Percentiles rank a stretch among this genome's conserved stretches.
Evolutionary conservation across 2,888 invertebrate species (phyloP).

Genomic region (Trissolcus japonicus): DNA sequence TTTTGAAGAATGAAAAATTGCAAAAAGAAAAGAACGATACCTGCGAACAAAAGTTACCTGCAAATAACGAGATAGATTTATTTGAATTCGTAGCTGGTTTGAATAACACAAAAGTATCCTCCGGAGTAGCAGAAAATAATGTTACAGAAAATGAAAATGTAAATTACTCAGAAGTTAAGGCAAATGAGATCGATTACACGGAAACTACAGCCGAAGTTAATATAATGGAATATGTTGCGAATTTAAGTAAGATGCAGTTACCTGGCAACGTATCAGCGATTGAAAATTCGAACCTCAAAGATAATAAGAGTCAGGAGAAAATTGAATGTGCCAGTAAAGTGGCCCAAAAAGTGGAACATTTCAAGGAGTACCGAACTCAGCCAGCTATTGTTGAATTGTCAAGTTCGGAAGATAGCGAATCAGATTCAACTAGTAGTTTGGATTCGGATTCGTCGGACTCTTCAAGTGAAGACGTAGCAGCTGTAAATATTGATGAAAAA

Average conservation of each 20-base stretch:
- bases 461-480: conserved; percentile 11
- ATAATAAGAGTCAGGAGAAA: background rate
- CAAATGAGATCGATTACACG: background rate
- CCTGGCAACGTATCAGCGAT: conserved; percentile 9
- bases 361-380: conserved; percentile 38
- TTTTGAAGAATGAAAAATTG: background rate
- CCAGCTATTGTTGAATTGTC: conserved; percentile 24
- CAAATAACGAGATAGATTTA: background rate
- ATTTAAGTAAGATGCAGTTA: conserved; percentile 21
- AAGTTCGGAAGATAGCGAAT: conserved; percentile 60
- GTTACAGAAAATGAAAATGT: background rate
- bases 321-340: background rate
- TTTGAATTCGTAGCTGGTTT: background rate
- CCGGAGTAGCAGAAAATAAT: background rate
- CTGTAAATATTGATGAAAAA: conserved; percentile 33
- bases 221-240: conserved; percentile 28
- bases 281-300: conserved; percentile 14
- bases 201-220: conserved; percentile 11
- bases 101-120: background rate
- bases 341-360: conserved; percentile 8
- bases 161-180: background rate
- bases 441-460: conserved; percentile 48
- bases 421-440: conserved; percentile 61
- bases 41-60: background rate
- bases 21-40: background rate